Conservation (phyloP, 2,888 invertebrate species). For the Nysson spinosus region DNA sequence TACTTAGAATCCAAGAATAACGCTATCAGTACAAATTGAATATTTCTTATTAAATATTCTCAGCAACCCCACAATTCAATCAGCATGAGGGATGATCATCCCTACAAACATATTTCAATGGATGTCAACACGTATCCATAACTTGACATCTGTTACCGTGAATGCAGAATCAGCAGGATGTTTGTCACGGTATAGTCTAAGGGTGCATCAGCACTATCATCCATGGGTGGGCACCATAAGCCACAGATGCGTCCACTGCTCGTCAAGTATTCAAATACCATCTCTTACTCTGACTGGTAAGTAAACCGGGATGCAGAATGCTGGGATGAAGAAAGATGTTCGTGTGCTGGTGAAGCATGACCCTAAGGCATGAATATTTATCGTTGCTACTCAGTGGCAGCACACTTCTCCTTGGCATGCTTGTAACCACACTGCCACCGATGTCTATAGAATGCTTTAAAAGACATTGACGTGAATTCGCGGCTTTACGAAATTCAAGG, state of each 20-base stretch:
- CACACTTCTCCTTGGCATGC: conserved; percentile 40
- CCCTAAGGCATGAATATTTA: conserved; percentile 59
- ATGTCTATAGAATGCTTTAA: conserved; percentile 16
- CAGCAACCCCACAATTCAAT: too few relatives aligned
- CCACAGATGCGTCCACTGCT: conserved; percentile 36
- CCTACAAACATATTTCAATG: too few relatives aligned
- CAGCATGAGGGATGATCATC: too few relatives aligned
- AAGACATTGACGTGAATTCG: too few relatives aligned
- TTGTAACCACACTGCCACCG: conserved; percentile 24
- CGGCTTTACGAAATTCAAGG: too few relatives aligned
- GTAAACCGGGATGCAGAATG: conserved; percentile 39
- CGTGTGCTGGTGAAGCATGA: conserved; percentile 30
- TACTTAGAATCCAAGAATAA: too few relatives aligned
- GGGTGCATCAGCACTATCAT: conserved; percentile 33
- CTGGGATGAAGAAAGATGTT: conserved; percentile 41
- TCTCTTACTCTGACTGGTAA: conserved; percentile 28
- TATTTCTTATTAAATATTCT: too few relatives aligned
- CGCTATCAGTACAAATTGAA: too few relatives aligned
- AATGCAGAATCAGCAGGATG: conserved; percentile 35
- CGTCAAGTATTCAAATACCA: conserved; percentile 41
- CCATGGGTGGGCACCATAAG: conserved; percentile 30
- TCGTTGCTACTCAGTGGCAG: conserved; percentile 49
- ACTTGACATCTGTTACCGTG: conserved; percentile 23
- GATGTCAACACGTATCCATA: not conserved
- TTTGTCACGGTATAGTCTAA: conserved; percentile 9